Conservation (phyloP, 2,797 vertebrate genomes). For the Sebastes steindachneri region DNA sequence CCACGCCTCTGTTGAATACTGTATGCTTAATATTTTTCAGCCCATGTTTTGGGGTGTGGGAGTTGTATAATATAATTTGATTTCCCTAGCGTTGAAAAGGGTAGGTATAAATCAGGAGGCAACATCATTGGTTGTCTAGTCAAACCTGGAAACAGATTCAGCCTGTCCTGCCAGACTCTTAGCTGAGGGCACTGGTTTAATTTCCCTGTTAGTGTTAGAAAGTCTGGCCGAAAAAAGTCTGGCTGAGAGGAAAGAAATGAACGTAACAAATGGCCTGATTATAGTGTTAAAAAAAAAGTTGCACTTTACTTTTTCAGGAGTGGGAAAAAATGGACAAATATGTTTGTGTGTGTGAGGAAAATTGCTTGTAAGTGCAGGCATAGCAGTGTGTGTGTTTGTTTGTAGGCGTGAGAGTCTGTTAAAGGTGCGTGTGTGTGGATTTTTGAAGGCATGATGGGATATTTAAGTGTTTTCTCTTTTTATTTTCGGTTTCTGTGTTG, state of each 20-base stretch:
- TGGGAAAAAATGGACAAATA: constrained; percentile 17
- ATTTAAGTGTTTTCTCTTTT: constrained; percentile 33
- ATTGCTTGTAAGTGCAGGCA: constrained; percentile 15
- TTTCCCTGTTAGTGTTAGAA: constrained; percentile 2
- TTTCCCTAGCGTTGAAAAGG: constrained; percentile 22
- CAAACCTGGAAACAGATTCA: constrained; percentile 1
- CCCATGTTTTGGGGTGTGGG: constrained; percentile 1
- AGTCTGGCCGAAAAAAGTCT: neutral
- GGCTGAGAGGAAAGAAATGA: neutral
- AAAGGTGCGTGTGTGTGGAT: constrained; percentile 8
- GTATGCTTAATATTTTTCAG: constrained; percentile 22
- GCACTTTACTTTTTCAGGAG: constrained; percentile 79
- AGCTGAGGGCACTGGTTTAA: constrained; percentile 2
- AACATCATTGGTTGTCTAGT: constrained; percentile 5
- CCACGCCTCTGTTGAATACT: neutral
- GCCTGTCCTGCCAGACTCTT: neutral
- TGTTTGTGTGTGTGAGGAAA: constrained; percentile 33
- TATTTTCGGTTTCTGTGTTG: constrained; percentile 26
- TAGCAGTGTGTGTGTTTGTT: constrained; percentile 18
- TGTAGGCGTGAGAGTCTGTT: constrained; percentile 22
- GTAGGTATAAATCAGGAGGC: constrained; percentile 21
- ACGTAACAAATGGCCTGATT: constrained; percentile 16
- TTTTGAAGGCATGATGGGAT: constrained; percentile 15
- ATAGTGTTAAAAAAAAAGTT: constrained; percentile 68
- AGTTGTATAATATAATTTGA: constrained; percentile 13